Conservation (phyloP, 1,140 invertebrate species). For the Homarus americanus region DNA sequence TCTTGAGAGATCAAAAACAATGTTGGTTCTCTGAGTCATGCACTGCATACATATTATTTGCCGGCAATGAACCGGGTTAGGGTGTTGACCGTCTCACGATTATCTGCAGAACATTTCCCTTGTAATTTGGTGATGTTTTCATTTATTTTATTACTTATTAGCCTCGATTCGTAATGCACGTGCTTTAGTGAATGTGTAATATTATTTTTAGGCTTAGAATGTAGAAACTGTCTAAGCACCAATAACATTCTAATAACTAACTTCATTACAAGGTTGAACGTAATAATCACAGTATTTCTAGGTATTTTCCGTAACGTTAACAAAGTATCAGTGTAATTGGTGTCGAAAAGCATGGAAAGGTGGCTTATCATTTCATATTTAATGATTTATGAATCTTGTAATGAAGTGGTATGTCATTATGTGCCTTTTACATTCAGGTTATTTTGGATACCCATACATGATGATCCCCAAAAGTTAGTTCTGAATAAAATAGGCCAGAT, state of each 20-base stretch:
- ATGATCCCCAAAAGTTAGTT: no score
- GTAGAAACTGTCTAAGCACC: neutral
- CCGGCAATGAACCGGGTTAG: constrained; percentile 15
- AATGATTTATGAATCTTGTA: no score
- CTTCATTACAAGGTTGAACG: neutral
- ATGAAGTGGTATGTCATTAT: no score
- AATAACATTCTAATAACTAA: neutral
- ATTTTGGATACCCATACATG: no score
- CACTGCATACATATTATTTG: neutral
- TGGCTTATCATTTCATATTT: no score
- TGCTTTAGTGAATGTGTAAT: neutral
- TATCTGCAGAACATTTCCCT: neutral
- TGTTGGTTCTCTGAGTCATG: neutral
- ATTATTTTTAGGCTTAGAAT: neutral
- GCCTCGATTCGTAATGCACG: neutral
- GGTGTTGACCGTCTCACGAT: constrained; percentile 3
- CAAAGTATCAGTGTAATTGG: no score
- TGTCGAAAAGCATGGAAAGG: no score
- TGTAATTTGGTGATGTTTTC: constrained; percentile 19
- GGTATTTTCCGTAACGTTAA: no score
- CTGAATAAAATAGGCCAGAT: no score
- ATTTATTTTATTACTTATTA: neutral
- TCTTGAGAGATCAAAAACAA: neutral
- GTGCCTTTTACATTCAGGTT: no score
- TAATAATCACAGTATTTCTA: no score